Evolutionary conservation across 2,888 invertebrate species (phyloP).

Genomic region (Phortica okadai): DNA sequence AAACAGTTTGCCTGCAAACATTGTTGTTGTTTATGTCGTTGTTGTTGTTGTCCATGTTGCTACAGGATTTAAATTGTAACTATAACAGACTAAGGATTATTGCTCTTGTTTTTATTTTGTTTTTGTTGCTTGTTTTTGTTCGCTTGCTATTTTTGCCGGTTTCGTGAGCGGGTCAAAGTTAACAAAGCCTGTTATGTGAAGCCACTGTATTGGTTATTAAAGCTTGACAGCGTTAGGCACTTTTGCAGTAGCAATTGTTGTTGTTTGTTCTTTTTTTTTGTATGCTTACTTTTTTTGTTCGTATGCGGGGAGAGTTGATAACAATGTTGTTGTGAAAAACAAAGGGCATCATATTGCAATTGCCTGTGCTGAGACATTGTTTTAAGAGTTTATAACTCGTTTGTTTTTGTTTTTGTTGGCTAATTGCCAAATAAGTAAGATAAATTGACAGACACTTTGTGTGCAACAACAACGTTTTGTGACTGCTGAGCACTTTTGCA

Average conservation of each 20-base stretch:
- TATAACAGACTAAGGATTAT: slow-evolving; percentile 47
- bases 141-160: slow-evolving; percentile 24
- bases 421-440: too few relatives aligned
- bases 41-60: slow-evolving; percentile 31
- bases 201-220: slow-evolving; percentile 49
- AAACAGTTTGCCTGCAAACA: slow-evolving; percentile 18
- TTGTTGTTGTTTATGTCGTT: slow-evolving; percentile 33
- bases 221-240: slow-evolving; percentile 37
- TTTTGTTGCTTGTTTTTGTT: slow-evolving; percentile 40
- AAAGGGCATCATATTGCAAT: slow-evolving; percentile 19
- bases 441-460: too few relatives aligned
- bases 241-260: neutral
- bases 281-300: neutral
- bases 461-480: too few relatives aligned
- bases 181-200: slow-evolving; percentile 62
- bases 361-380: slow-evolving; percentile 28
- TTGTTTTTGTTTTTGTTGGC: neutral
- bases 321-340: neutral
- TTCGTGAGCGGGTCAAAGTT: slow-evolving; percentile 52
- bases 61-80: slow-evolving; percentile 55
- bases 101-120: slow-evolving; percentile 20
- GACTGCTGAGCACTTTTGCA: too few relatives aligned
- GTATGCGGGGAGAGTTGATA: neutral
- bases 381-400: slow-evolving; percentile 42
- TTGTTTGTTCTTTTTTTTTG: neutral